Evolutionary conservation across 1,140 invertebrate genomes (phyloP), one percentile per base, ranked within the genome.

Genomic region (Diprion similis): DNA sequence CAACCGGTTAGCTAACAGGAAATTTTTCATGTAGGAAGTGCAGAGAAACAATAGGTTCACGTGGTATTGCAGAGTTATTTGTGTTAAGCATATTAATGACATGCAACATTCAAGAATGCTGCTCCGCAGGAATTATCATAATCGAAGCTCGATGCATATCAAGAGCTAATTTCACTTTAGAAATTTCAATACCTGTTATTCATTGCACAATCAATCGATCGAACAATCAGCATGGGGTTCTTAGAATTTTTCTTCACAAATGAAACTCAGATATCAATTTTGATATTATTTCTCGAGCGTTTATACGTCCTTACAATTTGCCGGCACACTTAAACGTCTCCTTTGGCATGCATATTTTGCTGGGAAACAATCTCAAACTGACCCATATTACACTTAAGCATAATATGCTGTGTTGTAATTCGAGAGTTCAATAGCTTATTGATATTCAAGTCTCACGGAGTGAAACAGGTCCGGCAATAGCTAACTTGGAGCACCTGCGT

Each of bases 351-450:
- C n/a, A 59, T 59, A 59, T 59, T 17, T 19, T 7, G 18, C 6
- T 18, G 15, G 15, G 11, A 68, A 45, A 68, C 15, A 19, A 18
- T 15, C 66, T 68, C 18, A 45, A 68, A 72, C 46, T 74, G 80
- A 80, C 80, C 80, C 73, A 77, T 77, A 82, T 83, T 78, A 80
- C 79, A 78, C 77, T 68, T 51, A 6, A 24, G 18, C 66, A 68
- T 71, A 71, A 77, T 77, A 78, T 71, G 76, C 77, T 59, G 78
- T 81, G 51, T 74, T 68, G 82, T 82, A 82, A 83, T 76, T 77
- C 76, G 75, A 79, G 81, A 79, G 78, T 76, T 71, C 74, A 74
- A 67, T 71, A 66, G 76, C 73, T 83, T 79, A 80, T 84, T 84
- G 81, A 84, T 82, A 84, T 84, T 84, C 82, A 67, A 67, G 74